Conservation (phyloP, 1,140 invertebrate genomes). For the Monochamus saltuarius region DNA sequence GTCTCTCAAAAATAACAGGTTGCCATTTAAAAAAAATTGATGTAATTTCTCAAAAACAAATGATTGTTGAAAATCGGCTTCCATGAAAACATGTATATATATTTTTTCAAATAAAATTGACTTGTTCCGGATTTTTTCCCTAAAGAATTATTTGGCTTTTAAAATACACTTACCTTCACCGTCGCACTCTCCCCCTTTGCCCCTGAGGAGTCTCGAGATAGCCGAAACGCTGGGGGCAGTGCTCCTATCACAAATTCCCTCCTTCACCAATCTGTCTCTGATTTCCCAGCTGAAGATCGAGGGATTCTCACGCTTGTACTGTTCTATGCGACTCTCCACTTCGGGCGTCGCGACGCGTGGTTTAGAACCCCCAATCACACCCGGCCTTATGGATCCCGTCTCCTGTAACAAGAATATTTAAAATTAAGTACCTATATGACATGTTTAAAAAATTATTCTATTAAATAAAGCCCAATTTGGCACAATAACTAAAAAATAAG, state of each 20-base stretch:
- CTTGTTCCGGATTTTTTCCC: no score
- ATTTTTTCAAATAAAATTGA: no score
- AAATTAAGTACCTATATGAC: no score
- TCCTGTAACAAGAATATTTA: slow-evolving; percentile 63
- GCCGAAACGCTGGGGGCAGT: slow-evolving; percentile 81
- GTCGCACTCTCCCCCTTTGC: slow-evolving; percentile 65
- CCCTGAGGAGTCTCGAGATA: slow-evolving; percentile 79
- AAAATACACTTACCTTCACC: slow-evolving; percentile 39
- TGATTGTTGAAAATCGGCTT: no score
- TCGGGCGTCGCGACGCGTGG: slow-evolving; percentile 76
- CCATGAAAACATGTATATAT: no score
- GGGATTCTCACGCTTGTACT: slow-evolving; percentile 84
- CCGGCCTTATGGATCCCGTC: slow-evolving; percentile 79
- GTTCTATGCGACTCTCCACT: slow-evolving; percentile 79
- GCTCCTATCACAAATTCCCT: slow-evolving; percentile 78
- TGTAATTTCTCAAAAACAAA: no score
- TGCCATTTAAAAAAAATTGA: no score
- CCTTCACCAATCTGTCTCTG: slow-evolving; percentile 77
- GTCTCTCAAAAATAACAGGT: no score
- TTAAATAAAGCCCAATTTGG: no score
- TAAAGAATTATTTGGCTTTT: no score
- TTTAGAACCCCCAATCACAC: slow-evolving; percentile 79
- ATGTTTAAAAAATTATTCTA: no score
- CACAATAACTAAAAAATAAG: no score
- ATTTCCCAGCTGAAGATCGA: slow-evolving; percentile 93